A percentile compares a stretch with the other conserved stretches of the same genome.
phyloP scores from a whole-genome alignment of 2,113 vertebrate genomes.

The Camelus bactrianus region DNA sequence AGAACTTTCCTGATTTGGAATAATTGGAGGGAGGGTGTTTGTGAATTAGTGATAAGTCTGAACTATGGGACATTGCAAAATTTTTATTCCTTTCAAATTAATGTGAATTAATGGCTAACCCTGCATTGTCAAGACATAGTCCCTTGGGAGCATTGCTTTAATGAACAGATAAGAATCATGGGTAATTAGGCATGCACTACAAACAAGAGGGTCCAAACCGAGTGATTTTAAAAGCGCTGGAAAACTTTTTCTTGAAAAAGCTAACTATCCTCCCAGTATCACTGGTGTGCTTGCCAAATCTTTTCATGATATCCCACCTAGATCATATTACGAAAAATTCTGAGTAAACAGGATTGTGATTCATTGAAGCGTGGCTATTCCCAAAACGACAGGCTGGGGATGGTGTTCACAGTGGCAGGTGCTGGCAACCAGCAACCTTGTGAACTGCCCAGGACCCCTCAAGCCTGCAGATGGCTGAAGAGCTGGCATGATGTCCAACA shows the following conservation, averaged over 20 bases:
- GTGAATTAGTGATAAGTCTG: conserved; percentile 74
- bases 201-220: neutral
- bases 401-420: neutral
- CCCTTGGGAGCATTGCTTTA: conserved; percentile 56
- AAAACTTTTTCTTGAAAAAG: conserved; percentile 38
- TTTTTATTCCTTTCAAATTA: conserved; percentile 77
- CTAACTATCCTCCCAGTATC: neutral
- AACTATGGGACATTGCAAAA: conserved; percentile 71
- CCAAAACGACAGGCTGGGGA: neutral
- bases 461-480: conserved; percentile 27
- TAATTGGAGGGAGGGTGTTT: conserved; percentile 1
- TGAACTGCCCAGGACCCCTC: neutral
- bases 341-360: neutral
- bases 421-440: neutral
- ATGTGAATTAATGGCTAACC: conserved; percentile 71
- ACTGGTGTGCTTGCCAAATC: neutral
- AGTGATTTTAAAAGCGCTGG: conserved; percentile 38
- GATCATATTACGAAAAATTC: conserved; percentile 19
- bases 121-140: conserved; percentile 20
- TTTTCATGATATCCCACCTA: conserved; percentile 1
- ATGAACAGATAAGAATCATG: conserved; percentile 62
- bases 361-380: neutral
- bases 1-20: conserved; percentile 73
- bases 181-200: conserved; percentile 55
- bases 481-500: conserved; percentile 12